Percentiles rank a stretch among this genome's conserved stretches.
These are phyloP conservation scores for Drosophila biarmipes DNA, from an alignment of 1,140 invertebrate species.

Conservation along the genomic window DNA sequence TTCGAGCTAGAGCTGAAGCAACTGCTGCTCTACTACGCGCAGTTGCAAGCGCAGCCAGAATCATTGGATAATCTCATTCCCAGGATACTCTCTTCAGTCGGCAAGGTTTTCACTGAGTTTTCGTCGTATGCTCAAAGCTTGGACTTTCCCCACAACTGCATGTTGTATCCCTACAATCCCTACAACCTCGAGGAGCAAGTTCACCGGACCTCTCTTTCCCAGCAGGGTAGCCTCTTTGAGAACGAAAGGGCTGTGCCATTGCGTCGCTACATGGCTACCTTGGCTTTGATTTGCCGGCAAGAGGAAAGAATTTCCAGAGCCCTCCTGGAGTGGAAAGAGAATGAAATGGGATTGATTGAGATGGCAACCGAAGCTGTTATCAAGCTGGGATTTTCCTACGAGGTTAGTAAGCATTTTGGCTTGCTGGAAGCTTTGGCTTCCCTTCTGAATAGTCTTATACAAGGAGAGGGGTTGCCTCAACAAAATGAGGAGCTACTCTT, in stretches of 20 bases:
- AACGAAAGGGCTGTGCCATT: slow-evolving; percentile 55
- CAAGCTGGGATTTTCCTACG: slow-evolving; percentile 67
- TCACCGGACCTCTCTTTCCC: slow-evolving; percentile 23
- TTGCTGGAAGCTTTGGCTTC: slow-evolving; percentile 60
- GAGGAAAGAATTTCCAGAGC: slow-evolving; percentile 27
- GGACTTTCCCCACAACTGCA: slow-evolving; percentile 53
- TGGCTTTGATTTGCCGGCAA: slow-evolving; percentile 61
- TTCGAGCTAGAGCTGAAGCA: slow-evolving; percentile 68
- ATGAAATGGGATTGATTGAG: slow-evolving; percentile 52
- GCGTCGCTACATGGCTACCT: slow-evolving; percentile 66
- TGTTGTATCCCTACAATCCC: slow-evolving; percentile 56
- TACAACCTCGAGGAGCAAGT: slow-evolving; percentile 32
- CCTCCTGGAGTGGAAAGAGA: slow-evolving; percentile 47
- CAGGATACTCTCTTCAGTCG: slow-evolving; percentile 45
- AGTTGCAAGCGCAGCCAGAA: slow-evolving; percentile 49
- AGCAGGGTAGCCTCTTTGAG: slow-evolving; percentile 36
- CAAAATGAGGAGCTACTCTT: slow-evolving; percentile 27
- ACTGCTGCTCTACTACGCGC: slow-evolving; percentile 50
- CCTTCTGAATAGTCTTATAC: slow-evolving; percentile 56
- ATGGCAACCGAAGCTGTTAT: slow-evolving; percentile 56
- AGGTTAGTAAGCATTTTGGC: slow-evolving; percentile 65
- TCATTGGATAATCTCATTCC: slow-evolving; percentile 13
- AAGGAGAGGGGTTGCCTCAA: not conserved
- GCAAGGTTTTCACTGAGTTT: slow-evolving; percentile 67
- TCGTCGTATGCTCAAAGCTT: slow-evolving; percentile 54